Conservation (phyloP, 2,797 vertebrate species). For the Muscicapa comitata region DNA sequence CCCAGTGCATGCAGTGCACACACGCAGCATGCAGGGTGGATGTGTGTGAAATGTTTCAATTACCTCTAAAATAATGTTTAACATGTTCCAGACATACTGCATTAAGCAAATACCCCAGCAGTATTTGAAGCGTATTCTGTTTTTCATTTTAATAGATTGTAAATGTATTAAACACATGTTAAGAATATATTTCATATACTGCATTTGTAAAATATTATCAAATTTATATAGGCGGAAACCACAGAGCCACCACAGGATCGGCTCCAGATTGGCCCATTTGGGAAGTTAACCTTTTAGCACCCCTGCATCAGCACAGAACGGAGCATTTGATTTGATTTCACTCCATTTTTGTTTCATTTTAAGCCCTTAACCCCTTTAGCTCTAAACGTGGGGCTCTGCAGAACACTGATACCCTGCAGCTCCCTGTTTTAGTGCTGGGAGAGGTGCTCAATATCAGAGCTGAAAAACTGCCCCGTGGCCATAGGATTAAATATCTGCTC, state of each 20-base stretch:
- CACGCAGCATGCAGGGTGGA: conserved; percentile 28
- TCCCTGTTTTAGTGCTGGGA: neutral
- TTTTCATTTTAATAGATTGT: conserved; percentile 78
- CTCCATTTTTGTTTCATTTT: neutral
- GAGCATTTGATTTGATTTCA: neutral
- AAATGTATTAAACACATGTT: conserved; percentile 79
- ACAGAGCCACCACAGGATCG: conserved; percentile 68
- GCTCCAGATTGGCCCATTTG: conserved; percentile 50
- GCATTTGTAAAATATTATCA: conserved; percentile 80
- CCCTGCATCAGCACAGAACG: conserved; percentile 34
- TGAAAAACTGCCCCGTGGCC: neutral
- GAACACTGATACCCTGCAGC: neutral
- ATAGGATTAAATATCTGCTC: neutral
- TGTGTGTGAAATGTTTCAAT: conserved; percentile 82
- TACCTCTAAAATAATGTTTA: conserved; percentile 80
- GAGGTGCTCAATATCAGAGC: neutral
- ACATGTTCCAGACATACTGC: conserved; percentile 74
- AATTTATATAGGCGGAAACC: conserved; percentile 79
- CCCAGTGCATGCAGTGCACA: neutral
- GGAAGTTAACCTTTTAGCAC: conserved; percentile 77
- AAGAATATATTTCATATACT: conserved; percentile 77
- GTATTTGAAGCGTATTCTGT: conserved; percentile 67
- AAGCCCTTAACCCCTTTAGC: neutral
- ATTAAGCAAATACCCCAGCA: conserved; percentile 70
- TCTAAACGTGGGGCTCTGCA: accelerated